These are phyloP conservation scores for Labrus mixtus DNA, from an alignment of 2,113 vertebrate genomes.

Conservation along the genomic window DNA sequence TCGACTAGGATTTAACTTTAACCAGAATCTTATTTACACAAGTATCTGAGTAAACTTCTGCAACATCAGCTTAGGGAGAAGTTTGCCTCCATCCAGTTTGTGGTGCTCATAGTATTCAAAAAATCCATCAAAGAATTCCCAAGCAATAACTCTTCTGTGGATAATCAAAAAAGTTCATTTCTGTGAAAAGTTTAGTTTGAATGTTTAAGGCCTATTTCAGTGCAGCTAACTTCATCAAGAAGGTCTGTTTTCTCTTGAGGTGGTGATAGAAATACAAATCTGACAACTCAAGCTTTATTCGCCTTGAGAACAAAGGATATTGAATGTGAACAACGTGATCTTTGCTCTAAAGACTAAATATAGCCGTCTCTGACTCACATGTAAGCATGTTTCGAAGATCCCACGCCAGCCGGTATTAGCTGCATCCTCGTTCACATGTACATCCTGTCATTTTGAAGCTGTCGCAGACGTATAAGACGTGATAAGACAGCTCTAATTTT, in stretches of 20 bases:
- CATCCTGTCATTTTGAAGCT: constrained; percentile 51
- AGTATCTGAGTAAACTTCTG: neutral
- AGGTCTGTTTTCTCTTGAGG: too few relatives aligned
- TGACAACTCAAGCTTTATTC: neutral
- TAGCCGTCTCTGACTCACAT: constrained; percentile 48
- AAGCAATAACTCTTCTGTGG: neutral
- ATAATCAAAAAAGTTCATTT: too few relatives aligned
- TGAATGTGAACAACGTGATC: constrained; percentile 27
- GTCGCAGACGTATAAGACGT: constrained; percentile 27
- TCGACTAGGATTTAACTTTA: too few relatives aligned
- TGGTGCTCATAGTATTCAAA: neutral
- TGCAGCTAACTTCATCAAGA: too few relatives aligned
- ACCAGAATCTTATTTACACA: too few relatives aligned
- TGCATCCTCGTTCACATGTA: constrained; percentile 46
- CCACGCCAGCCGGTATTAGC: constrained; percentile 35
- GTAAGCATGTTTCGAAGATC: constrained; percentile 17
- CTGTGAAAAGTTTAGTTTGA: neutral
- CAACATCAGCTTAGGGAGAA: neutral
- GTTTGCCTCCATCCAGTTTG: neutral
- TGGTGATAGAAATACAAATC: neutral
- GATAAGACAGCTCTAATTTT: constrained; percentile 49
- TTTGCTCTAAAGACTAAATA: constrained; percentile 38
- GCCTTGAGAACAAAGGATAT: constrained; percentile 14
- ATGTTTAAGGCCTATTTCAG: too few relatives aligned
- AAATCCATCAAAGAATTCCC: neutral